These are phyloP conservation scores for Basileuterus tristriatus DNA, from an alignment of 2,797 vertebrate species.

Conservation along the genomic window DNA sequence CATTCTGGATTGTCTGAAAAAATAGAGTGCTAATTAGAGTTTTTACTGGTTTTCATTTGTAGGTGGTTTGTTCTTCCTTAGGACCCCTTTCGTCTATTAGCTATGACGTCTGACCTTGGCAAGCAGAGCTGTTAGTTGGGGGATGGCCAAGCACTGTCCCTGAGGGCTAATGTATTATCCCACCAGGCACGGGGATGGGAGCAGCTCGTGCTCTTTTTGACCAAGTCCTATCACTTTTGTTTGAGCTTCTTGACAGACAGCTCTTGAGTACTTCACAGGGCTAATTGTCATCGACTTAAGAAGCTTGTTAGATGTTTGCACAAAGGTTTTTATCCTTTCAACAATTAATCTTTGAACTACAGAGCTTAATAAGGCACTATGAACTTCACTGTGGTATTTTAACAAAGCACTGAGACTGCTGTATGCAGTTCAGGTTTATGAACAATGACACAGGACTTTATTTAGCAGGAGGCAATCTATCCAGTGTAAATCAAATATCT, in stretches of 20 bases:
- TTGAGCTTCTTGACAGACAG: neutral
- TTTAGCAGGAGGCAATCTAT: slow-evolving; percentile 54
- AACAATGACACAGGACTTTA: slow-evolving; percentile 53
- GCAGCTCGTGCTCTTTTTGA: neutral
- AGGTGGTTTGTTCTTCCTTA: neutral
- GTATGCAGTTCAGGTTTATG: slow-evolving; percentile 29
- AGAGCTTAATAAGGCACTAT: slow-evolving; percentile 20
- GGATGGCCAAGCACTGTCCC: neutral
- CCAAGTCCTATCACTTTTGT: neutral
- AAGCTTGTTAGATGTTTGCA: slow-evolving; percentile 12
- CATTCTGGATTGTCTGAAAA: neutral
- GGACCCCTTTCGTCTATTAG: neutral
- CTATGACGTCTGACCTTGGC: neutral
- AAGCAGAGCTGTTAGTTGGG: neutral
- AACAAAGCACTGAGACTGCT: neutral
- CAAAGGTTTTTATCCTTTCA: slow-evolving; percentile 27
- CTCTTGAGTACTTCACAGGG: neutral
- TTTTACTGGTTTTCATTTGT: neutral
- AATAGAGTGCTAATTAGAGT: accelerated
- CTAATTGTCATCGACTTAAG: slow-evolving; percentile 17
- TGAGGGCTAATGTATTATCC: neutral
- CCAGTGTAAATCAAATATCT: slow-evolving; percentile 48
- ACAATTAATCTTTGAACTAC: slow-evolving; percentile 40
- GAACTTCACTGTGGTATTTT: neutral
- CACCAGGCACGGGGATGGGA: neutral